Conservation (phyloP, 2,888 invertebrate genomes). For the Troglohyphantes excavatus region DNA sequence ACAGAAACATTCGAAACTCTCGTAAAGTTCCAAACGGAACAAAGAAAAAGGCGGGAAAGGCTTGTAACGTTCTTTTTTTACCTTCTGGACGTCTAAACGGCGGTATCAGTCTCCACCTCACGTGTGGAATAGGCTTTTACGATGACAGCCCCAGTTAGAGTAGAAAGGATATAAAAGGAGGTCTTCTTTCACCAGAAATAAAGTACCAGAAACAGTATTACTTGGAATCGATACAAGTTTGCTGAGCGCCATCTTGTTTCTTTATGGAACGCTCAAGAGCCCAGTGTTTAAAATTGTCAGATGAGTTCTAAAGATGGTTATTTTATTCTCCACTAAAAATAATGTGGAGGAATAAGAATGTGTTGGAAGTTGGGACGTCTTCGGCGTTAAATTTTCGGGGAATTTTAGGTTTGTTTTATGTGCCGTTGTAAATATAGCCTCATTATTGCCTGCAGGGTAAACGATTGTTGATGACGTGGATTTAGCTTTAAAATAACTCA, state of each 20-base stretch:
- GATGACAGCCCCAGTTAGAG: background rate
- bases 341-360: background rate
- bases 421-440: too few relatives aligned
- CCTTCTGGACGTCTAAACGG: background rate
- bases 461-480: too few relatives aligned
- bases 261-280: background rate
- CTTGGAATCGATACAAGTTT: background rate
- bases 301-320: background rate
- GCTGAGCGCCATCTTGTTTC: background rate
- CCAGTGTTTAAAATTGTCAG: constrained; percentile 5
- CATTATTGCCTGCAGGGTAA: too few relatives aligned
- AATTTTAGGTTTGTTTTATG: too few relatives aligned
- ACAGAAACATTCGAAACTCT: background rate
- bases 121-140: background rate
- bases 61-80: background rate
- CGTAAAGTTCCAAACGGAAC: background rate
- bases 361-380: background rate
- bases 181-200: background rate
- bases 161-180: background rate
- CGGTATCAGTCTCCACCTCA: background rate
- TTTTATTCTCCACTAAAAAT: background rate
- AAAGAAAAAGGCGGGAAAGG: background rate
- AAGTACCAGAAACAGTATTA: background rate
- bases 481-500: too few relatives aligned
- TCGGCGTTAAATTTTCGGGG: too few relatives aligned